phyloP scores from a whole-genome alignment of 1,140 invertebrate genomes.

The Apocrypta bakeri region DNA sequence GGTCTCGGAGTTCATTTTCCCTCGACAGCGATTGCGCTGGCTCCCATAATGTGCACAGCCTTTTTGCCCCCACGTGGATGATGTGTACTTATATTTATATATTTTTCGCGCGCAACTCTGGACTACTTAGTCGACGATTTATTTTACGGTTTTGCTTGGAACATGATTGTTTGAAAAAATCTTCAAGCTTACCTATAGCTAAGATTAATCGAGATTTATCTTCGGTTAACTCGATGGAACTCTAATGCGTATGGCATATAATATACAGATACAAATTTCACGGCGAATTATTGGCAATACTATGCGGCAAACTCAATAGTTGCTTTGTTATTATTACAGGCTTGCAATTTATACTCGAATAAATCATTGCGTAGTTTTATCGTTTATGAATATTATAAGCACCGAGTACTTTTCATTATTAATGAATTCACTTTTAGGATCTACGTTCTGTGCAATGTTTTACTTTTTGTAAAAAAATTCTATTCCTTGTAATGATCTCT shows the following conservation, averaged over 20 bases:
- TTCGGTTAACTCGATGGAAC: constrained; percentile 1
- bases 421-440: no score
- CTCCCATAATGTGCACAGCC: background rate
- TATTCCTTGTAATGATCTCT: no score
- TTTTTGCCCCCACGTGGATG: background rate
- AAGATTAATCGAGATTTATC: constrained; percentile 18
- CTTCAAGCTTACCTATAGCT: background rate
- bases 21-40: background rate
- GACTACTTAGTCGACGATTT: constrained; percentile 26
- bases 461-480: no score
- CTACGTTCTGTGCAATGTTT: no score
- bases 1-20: constrained; percentile 15
- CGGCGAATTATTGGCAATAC: background rate
- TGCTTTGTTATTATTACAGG: background rate
- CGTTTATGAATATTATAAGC: background rate
- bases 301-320: background rate
- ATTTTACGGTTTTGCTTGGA: background rate
- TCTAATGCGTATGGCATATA: background rate
- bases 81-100: constrained; percentile 21
- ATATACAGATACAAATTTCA: no score
- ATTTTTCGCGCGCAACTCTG: constrained; percentile 4
- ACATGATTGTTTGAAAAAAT: background rate
- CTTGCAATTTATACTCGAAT: background rate
- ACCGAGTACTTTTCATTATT: background rate
- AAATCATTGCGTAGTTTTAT: constrained; percentile 15